Base-by-base conservation (phyloP, 2,797 vertebrate genomes). In the Gymnothorax reevesii region DNA sequence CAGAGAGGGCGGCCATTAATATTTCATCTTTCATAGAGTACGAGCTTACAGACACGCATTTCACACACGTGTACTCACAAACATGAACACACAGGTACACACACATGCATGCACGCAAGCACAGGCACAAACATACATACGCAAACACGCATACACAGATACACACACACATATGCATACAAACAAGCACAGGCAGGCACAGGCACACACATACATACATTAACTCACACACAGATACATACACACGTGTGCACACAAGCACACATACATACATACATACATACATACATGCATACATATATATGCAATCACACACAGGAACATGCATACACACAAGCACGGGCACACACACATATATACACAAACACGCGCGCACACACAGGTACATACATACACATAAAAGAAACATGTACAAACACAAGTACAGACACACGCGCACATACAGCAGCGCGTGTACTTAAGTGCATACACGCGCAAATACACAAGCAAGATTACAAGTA, bases 201-300 rank as follows among this genome's bases (percentile, higher is more conserved):
- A 62, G 4, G 22, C 49, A 20, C 77, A 17, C 1, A 22, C 77
- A 80, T 7, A 54, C 49, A 20, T 20, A 77, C 33, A 1, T 12
- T 22, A 15, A n/a, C 42, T 9, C 15, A 42, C 27, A 66, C 62
- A 79, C n/a, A 59, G 22, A 13, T 27, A 3, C 9, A 27, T 27
- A 52, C 49, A 84, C 83, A 55, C 33, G 12, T 22, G 55, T 49
- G 54, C 5, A 75, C 57, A 64, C 54, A 77, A 57, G 60, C 73
- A 59, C 77, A 82, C 57, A 49, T 42, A 69, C 83, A 69, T 42
- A 84, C 33, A 84, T 60, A 84, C 25, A 83, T 64, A 83, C 66
- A 10, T 0, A 86, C 57, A n/a, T 55, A 69, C 71, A 62, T 20
- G 15, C 59, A 62, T 17, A 12, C 33, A 42, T 42, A 42, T 1